Conservation (phyloP, 2,113 vertebrate genomes). For the Carassius carassius region DNA sequence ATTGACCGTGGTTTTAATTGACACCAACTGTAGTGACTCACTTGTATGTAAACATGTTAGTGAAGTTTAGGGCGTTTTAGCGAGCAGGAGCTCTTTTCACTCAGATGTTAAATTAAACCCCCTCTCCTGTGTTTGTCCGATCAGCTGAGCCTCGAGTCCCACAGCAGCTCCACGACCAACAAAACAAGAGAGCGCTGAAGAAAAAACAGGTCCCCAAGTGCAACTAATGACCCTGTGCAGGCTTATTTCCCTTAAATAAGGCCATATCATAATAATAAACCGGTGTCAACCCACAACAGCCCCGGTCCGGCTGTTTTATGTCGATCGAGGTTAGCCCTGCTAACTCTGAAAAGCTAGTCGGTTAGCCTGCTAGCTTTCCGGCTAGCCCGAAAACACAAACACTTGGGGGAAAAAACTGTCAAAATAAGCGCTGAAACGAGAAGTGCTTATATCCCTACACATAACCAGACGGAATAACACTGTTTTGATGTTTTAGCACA, state of each 20-base stretch:
- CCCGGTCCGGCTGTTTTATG: background rate
- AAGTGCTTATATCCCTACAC: background rate
- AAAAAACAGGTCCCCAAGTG: background rate
- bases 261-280: background rate
- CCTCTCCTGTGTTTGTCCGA: constrained; percentile 36
- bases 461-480: background rate
- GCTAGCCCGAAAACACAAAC: constrained; percentile 38
- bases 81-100: constrained; percentile 14
- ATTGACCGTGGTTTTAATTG: background rate
- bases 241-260: background rate
- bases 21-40: background rate
- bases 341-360: constrained; percentile 45
- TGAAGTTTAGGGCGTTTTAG: constrained; percentile 6
- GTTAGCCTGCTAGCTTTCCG: constrained; percentile 58
- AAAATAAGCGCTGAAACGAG: background rate
- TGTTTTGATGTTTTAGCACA: constrained; percentile 33
- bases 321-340: constrained; percentile 46
- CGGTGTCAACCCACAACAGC: background rate
- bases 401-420: background rate
- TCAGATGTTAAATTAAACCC: background rate
- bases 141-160: constrained; percentile 53
- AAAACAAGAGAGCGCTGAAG: constrained; percentile 34
- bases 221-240: background rate
- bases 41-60: background rate
- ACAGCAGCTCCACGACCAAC: constrained; percentile 44